phyloP scores from a whole-genome alignment of 2,113 vertebrate species.

The Propithecus coquereli region DNA sequence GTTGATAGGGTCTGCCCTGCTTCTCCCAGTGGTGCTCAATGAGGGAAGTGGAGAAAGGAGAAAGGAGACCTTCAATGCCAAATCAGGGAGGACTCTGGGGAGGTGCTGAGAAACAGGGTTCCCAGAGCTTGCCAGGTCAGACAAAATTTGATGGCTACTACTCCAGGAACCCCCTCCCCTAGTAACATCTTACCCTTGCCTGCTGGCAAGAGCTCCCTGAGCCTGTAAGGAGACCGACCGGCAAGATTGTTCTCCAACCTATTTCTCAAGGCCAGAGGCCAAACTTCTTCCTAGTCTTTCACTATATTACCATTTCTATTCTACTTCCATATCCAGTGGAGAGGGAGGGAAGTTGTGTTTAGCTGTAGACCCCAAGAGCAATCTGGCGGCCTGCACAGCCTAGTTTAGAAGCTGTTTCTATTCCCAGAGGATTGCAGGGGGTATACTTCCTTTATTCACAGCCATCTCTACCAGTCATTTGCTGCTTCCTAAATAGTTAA shows the following conservation, averaged over 20 bases:
- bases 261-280: neutral
- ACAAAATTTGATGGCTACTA: neutral
- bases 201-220: neutral
- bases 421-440: slow-evolving; percentile 15
- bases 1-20: neutral
- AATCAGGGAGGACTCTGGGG: neutral
- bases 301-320: neutral
- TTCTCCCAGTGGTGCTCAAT: neutral
- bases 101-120: neutral
- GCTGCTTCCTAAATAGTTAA: slow-evolving; percentile 84
- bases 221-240: neutral
- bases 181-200: neutral
- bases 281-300: neutral
- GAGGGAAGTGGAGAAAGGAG: neutral
- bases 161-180: neutral
- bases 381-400: neutral
- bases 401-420: slow-evolving; percentile 8
- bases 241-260: neutral
- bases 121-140: neutral
- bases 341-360: neutral
- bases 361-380: neutral
- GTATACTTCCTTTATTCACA: neutral
- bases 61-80: neutral
- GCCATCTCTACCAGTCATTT: slow-evolving; percentile 1
- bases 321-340: neutral